Conservation (phyloP, 1,140 invertebrate genomes). For the Drosophila setifemur region DNA sequence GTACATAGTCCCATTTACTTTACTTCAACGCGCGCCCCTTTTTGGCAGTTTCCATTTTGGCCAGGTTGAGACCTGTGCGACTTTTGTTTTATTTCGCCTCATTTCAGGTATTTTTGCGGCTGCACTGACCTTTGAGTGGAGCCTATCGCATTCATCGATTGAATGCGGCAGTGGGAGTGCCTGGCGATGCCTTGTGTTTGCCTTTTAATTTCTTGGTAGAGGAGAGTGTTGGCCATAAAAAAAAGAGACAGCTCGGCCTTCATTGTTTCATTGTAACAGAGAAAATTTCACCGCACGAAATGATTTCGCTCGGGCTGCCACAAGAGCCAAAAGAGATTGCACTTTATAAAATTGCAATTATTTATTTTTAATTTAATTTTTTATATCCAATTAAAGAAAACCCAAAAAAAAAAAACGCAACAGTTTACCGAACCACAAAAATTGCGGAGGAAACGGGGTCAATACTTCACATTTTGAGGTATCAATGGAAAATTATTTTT, state of each 20-base stretch:
- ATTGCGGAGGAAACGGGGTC: constrained; percentile 54
- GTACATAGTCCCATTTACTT: constrained; percentile 33
- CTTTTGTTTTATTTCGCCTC: constrained; percentile 53
- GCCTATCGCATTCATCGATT: constrained; percentile 61
- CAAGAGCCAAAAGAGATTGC: constrained; percentile 9
- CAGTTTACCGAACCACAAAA: constrained; percentile 35
- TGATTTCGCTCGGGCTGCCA: too few species aligned
- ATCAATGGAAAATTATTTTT: constrained; percentile 45
- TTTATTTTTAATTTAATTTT: constrained; percentile 36
- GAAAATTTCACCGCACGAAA: constrained; percentile 26
- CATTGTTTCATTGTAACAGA: background rate
- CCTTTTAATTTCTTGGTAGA: constrained; percentile 44
- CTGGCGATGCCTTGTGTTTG: constrained; percentile 64
- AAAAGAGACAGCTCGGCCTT: background rate
- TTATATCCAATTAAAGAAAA: background rate
- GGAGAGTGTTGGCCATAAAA: background rate
- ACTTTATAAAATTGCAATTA: constrained; percentile 9
- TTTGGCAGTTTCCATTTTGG: constrained; percentile 32
- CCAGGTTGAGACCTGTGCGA: constrained; percentile 17
- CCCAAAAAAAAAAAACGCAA: constrained; percentile 5
- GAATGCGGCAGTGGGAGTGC: constrained; percentile 64
- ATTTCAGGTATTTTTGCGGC: constrained; percentile 28
- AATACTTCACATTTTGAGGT: constrained; percentile 9
- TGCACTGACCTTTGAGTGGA: constrained; percentile 61
- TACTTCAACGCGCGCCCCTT: constrained; percentile 13